Conservation (phyloP, 2,113 vertebrate species). For the Urocynchramus pylzowi region DNA sequence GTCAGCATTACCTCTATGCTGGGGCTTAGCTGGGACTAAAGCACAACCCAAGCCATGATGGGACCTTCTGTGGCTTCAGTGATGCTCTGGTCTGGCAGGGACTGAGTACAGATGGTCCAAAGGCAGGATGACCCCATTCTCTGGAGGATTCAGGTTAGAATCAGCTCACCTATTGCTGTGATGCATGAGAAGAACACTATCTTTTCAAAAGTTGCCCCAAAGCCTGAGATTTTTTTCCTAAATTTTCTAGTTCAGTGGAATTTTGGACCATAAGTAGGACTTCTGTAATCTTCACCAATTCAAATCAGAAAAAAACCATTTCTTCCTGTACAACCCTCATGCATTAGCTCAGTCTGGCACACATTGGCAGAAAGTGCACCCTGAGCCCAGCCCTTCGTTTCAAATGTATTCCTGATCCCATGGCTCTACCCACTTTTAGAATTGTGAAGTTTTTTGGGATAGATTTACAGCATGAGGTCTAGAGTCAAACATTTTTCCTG, state of each 20-base stretch:
- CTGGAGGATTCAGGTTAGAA: neutral
- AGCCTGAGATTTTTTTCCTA: neutral
- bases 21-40: neutral
- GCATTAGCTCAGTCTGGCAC: neutral
- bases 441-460: neutral
- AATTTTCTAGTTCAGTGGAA: neutral
- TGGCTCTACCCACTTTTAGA: neutral
- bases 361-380: neutral
- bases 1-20: neutral
- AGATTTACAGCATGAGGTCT: neutral
- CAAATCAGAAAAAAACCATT: neutral
- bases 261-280: neutral
- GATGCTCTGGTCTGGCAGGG: neutral
- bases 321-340: neutral
- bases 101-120: neutral
- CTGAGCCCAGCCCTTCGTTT: rapidly evolving
- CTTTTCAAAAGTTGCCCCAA: neutral
- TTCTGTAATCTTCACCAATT: neutral
- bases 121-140: neutral
- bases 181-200: neutral
- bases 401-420: rapidly evolving
- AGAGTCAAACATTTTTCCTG: neutral
- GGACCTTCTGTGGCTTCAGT: neutral
- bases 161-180: neutral
- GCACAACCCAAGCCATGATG: rapidly evolving